Evolutionary conservation across 1,140 invertebrate genomes (phyloP), one percentile per base, ranked within the genome.

Genomic region (Venustaconcha ellipsiformis): DNA sequence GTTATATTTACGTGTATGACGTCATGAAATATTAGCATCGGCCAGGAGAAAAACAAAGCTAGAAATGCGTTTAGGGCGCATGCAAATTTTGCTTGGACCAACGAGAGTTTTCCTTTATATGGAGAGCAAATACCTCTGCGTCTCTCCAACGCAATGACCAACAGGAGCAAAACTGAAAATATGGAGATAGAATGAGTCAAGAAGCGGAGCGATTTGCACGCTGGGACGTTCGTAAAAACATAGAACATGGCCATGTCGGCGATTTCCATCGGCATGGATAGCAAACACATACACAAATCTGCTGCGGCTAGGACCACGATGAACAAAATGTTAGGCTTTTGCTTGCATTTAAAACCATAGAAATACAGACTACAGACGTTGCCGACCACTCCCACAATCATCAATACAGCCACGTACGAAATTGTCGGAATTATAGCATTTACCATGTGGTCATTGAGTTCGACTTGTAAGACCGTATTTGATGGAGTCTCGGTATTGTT

Each of bases 221-320:
- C 56, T 8, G 64, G 64, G 30, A 69, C 66, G 37, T 66, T 77
- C 26, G 63, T 67, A 65, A 81, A 85, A 58, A 71, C 74, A 70
- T 72, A 80, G 4, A 79, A 78, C 23, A 71, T 80, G 12, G 78
- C 17, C 11, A 82, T 37, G 58, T 84, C 82, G 0, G 82, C 30
- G 12, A 84, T 79, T 73, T 85, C 84, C 48, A 81, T 76, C 0
- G 84, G 84, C 60, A 86, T 78, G 0, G 78, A 73, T 15, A 84
- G 12, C 48, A 58, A 11, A 64, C 82, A 83, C 23, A 66, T 71
- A 15, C 82, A 62, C 1, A 84, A 37, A 71, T 86, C 84, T 58
- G 79, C 79, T n/a, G 79, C 62, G 4, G 83, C 80, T 57, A 86
- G 70, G 17, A 74, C 67, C 14, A 82, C 64, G 68, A 86, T 81